Evolutionary conservation across 2,797 vertebrate genomes (phyloP).

Genomic region (Cuculus canorus): DNA sequence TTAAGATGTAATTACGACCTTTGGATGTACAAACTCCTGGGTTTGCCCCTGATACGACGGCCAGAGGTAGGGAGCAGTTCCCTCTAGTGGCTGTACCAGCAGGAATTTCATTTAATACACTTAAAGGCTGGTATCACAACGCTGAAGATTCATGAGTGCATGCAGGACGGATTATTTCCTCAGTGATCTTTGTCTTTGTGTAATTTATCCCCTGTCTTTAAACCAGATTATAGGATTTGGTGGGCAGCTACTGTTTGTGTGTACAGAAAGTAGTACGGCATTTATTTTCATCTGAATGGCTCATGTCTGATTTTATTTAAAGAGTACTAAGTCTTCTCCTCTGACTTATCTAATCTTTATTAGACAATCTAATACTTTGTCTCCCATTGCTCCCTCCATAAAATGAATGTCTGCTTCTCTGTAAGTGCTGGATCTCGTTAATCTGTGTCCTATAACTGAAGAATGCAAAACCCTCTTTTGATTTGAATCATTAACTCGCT

Average conservation of each 20-base stretch:
- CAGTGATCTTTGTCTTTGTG: not conserved
- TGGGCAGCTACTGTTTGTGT: not conserved
- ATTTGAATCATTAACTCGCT: not conserved
- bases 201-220: conserved; percentile 21
- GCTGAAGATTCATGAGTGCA: not conserved
- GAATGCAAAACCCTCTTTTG: not conserved
- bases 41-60: rapidly evolving
- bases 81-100: conserved; percentile 53
- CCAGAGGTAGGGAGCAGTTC: conserved; percentile 2
- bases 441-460: not conserved
- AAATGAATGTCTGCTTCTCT: conserved; percentile 49
- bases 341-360: conserved; percentile 40
- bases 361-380: conserved; percentile 46
- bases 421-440: not conserved
- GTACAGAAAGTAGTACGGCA: not conserved
- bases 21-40: conserved; percentile 17
- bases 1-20: conserved; percentile 10
- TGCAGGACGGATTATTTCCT: not conserved
- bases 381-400: not conserved
- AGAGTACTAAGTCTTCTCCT: conserved; percentile 30
- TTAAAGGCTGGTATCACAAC: rapidly evolving
- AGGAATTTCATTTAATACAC: not conserved
- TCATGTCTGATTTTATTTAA: conserved; percentile 37
- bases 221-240: not conserved
- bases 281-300: conserved; percentile 37